Percentiles rank a stretch among this genome's conserved stretches.
Conservation (phyloP, 2,797 vertebrate genomes). For the Platyrinchus mystaceus region DNA sequence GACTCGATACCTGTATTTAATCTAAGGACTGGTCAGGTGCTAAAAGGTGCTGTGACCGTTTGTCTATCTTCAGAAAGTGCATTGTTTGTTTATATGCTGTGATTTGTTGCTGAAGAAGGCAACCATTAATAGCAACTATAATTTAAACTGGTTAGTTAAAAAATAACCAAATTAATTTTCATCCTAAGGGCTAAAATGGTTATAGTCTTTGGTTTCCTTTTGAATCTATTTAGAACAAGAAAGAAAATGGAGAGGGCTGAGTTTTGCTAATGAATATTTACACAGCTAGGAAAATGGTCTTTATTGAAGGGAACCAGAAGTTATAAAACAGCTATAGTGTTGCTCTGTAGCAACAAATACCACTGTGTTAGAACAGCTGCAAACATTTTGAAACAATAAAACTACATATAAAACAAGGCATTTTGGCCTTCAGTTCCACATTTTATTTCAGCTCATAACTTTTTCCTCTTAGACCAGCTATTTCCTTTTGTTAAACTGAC, state of each 20-base stretch:
- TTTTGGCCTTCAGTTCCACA: not conserved
- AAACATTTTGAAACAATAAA: not conserved
- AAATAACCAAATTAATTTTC: not conserved
- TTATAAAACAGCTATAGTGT: not conserved
- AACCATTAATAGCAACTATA: not conserved
- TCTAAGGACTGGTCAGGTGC: not conserved
- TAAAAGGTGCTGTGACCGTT: not conserved
- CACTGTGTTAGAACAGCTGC: not conserved
- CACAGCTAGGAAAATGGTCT: not conserved
- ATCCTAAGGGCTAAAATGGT: not conserved
- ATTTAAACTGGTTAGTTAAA: not conserved
- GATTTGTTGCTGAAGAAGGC: not conserved
- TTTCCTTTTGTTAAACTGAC: not conserved
- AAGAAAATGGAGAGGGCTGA: not conserved
- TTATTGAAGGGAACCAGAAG: not conserved
- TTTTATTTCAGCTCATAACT: not conserved
- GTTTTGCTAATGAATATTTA: not conserved
- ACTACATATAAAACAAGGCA: not conserved
- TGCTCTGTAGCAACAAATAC: not conserved
- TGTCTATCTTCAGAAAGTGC: not conserved
- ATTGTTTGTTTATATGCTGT: not conserved
- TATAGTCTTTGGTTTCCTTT: not conserved
- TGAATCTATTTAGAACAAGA: not conserved
- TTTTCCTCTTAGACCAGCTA: not conserved
- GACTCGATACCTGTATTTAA: not conserved